Percentiles rank a stretch among this genome's conserved stretches.
These are phyloP conservation scores for Pterocles burchelli DNA, from an alignment of 2,113 vertebrate genomes.

Conservation along the genomic window DNA sequence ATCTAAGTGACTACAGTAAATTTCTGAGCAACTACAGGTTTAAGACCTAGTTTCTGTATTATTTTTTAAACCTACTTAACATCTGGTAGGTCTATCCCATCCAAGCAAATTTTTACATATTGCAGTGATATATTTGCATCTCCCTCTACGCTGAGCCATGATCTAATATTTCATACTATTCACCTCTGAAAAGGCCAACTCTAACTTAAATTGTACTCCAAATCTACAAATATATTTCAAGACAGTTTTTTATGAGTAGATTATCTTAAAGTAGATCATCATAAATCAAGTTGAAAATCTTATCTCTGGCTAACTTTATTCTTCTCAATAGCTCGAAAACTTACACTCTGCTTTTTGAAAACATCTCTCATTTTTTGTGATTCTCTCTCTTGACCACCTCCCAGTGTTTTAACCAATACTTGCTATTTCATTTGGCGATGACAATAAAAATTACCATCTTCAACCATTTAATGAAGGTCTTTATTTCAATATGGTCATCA, in stretches of 20 bases:
- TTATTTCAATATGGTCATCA: background rate
- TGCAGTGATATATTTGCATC: background rate
- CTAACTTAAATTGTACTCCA: background rate
- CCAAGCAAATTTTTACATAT: background rate
- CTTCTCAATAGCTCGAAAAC: background rate
- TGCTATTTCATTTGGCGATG: background rate
- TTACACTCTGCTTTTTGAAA: background rate
- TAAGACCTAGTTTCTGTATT: background rate
- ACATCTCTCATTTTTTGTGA: background rate
- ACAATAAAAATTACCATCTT: background rate
- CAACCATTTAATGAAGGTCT: background rate
- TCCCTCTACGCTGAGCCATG: background rate
- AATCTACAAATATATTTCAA: background rate
- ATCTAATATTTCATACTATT: background rate
- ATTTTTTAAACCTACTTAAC: background rate
- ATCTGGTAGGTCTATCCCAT: background rate
- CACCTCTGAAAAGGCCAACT: background rate
- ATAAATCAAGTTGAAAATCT: background rate
- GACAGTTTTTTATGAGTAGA: background rate
- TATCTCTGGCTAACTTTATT: background rate
- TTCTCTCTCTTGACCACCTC: background rate
- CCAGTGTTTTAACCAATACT: background rate
- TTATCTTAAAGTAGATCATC: background rate
- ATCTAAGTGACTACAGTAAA: background rate
- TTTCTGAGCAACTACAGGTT: background rate